Percentiles rank a stretch among this genome's conserved stretches.
Conservation (phyloP, 2,888 invertebrate species). For the Agrochola circellaris region DNA sequence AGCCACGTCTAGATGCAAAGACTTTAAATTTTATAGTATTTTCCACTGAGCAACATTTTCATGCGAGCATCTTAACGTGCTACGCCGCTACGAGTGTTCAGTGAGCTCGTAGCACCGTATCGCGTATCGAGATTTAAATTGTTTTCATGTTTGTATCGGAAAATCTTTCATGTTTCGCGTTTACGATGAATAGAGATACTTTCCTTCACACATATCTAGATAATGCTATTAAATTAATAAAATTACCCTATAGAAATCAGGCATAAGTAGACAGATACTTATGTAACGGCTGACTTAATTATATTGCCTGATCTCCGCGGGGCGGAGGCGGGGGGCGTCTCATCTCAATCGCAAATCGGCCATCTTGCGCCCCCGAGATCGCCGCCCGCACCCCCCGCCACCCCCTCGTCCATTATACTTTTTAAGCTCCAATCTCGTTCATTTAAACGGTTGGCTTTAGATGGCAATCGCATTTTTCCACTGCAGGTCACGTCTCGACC, state of each 20-base stretch:
- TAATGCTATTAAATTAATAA: slow-evolving; percentile 49
- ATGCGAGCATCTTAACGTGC: slow-evolving; percentile 48
- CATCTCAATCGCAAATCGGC: slow-evolving; percentile 91
- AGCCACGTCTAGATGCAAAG: slow-evolving; percentile 76
- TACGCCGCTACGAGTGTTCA: slow-evolving; percentile 61
- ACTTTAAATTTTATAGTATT: slow-evolving; percentile 63
- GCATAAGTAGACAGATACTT: slow-evolving; percentile 74
- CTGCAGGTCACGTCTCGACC: slow-evolving; percentile 92
- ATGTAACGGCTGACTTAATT: slow-evolving; percentile 86
- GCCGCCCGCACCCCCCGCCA: slow-evolving; percentile 86
- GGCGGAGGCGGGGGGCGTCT: slow-evolving; percentile 83
- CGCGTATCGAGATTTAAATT: slow-evolving; percentile 43
- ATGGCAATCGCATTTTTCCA: slow-evolving; percentile 93
- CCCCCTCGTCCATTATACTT: slow-evolving; percentile 92
- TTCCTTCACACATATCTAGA: slow-evolving; percentile 10
- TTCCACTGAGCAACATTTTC: slow-evolving; percentile 52
- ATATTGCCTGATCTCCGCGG: slow-evolving; percentile 88
- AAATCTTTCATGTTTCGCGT: slow-evolving; percentile 16
- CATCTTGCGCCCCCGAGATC: slow-evolving; percentile 89
- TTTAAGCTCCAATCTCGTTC: slow-evolving; percentile 94
- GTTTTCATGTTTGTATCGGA: slow-evolving; percentile 25
- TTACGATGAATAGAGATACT: slow-evolving; percentile 4
- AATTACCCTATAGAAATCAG: slow-evolving; percentile 51
- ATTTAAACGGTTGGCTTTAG: slow-evolving; percentile 93
- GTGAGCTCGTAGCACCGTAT: slow-evolving; percentile 53